Evolutionary conservation across 2,888 invertebrate species (phyloP).

Genomic region (Agrotis ipsilon): DNA sequence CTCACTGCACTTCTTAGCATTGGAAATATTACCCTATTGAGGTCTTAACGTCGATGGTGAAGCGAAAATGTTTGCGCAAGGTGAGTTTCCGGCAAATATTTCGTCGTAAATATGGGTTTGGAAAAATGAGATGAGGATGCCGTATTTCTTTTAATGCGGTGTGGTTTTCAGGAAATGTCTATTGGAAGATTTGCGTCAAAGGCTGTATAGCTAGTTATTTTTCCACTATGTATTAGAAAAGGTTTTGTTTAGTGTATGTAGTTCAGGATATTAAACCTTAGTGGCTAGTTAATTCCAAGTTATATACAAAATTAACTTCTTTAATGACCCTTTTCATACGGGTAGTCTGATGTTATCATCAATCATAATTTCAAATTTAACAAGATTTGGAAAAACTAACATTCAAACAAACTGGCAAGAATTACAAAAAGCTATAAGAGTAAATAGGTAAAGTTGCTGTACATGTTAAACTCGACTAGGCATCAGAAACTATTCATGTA

Average conservation of each 20-base stretch:
- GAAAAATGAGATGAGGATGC: neutral
- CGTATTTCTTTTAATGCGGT: constrained; percentile 4
- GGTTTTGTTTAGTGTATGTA: neutral
- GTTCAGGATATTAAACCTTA: too few species aligned
- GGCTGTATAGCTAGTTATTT: neutral
- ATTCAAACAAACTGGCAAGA: too few species aligned
- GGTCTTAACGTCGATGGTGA: constrained; percentile 71
- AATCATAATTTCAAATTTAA: too few species aligned
- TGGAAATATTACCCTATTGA: constrained; percentile 82
- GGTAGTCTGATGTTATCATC: neutral
- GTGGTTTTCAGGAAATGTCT: neutral
- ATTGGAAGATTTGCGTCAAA: neutral
- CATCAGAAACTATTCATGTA: constrained; percentile 4
- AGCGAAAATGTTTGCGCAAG: constrained; percentile 55
- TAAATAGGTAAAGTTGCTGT: neutral
- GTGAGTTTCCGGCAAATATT: constrained; percentile 41
- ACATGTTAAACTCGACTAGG: neutral
- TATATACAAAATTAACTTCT: neutral
- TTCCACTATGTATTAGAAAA: too few species aligned
- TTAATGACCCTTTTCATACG: constrained; percentile 11
- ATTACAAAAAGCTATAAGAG: neutral
- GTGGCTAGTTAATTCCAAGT: neutral
- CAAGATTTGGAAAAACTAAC: too few species aligned
- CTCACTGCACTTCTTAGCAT: constrained; percentile 74
- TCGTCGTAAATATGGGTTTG: constrained; percentile 33